Percentiles rank a stretch among this genome's conserved stretches.
phyloP scores from a whole-genome alignment of 2,797 vertebrate species.

The Craterocephalus amniculus region DNA sequence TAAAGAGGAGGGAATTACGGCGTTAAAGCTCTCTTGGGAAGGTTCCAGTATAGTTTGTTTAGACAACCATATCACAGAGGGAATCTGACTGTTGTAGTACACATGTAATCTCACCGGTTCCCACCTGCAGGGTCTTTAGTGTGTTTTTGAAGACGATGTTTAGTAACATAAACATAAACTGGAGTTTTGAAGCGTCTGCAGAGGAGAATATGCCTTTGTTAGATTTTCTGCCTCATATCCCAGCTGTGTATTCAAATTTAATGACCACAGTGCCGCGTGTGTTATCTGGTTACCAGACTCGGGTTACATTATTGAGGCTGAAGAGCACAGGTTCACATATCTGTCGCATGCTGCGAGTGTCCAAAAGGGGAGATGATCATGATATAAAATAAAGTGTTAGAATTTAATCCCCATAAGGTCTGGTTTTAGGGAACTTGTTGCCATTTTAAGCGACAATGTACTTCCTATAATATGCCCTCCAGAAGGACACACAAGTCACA shows the following conservation, averaged over 20 bases:
- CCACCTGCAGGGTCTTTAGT: background rate
- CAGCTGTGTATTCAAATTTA: conserved; percentile 82
- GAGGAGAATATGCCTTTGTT: conserved; percentile 30
- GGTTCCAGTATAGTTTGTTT: conserved; percentile 14
- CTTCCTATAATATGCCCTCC: background rate
- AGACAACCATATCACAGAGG: background rate
- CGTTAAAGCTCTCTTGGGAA: conserved; percentile 10
- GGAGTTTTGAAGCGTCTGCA: background rate
- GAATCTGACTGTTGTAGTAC: background rate
- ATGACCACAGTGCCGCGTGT: conserved; percentile 74
- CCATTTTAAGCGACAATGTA: background rate
- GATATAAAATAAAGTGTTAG: background rate
- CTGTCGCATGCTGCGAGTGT: conserved; percentile 3
- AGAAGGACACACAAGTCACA: background rate
- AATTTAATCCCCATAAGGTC: background rate
- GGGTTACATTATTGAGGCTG: conserved; percentile 69
- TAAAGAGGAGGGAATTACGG: background rate
- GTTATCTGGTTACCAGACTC: conserved; percentile 83
- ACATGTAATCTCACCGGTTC: background rate
- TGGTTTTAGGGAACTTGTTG: background rate
- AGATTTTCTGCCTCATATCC: conserved; percentile 53
- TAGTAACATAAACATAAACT: conserved; percentile 8
- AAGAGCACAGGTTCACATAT: conserved; percentile 20
- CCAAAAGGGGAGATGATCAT: background rate
- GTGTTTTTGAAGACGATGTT: background rate